Conservation (phyloP, 2,113 vertebrate species). For the Melospiza melodia region DNA sequence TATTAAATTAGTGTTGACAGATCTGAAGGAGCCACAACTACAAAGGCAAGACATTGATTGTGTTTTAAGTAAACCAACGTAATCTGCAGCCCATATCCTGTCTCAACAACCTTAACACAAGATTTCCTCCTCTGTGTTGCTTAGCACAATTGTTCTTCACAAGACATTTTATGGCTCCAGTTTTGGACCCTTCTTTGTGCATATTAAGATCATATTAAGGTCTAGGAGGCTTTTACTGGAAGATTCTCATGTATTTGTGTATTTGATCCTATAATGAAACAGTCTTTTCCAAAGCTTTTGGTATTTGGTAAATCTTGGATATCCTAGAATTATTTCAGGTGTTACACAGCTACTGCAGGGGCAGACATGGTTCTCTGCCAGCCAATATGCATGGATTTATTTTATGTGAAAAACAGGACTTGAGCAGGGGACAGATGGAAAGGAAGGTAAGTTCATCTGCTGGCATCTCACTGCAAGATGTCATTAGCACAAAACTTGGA, state of each 20-base stretch:
- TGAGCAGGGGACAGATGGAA: background rate
- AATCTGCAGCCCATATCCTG: background rate
- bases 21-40: conserved; percentile 8
- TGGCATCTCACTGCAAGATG: background rate
- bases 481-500: background rate
- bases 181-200: background rate
- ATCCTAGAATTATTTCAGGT: background rate
- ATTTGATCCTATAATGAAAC: background rate
- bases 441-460: background rate
- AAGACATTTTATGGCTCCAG: background rate
- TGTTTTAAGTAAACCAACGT: conserved; percentile 3
- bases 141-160: background rate
- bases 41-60: background rate
- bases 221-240: background rate
- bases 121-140: background rate
- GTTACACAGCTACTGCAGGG: background rate
- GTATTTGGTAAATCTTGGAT: background rate
- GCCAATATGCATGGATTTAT: background rate
- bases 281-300: background rate
- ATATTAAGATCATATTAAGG: background rate
- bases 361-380: background rate
- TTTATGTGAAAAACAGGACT: background rate
- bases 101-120: background rate
- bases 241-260: background rate
- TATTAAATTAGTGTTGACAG: conserved; percentile 36